Percentiles rank a stretch among this genome's conserved stretches.
Conservation (phyloP, 2,888 invertebrate genomes). For the Drosophila atripex region DNA sequence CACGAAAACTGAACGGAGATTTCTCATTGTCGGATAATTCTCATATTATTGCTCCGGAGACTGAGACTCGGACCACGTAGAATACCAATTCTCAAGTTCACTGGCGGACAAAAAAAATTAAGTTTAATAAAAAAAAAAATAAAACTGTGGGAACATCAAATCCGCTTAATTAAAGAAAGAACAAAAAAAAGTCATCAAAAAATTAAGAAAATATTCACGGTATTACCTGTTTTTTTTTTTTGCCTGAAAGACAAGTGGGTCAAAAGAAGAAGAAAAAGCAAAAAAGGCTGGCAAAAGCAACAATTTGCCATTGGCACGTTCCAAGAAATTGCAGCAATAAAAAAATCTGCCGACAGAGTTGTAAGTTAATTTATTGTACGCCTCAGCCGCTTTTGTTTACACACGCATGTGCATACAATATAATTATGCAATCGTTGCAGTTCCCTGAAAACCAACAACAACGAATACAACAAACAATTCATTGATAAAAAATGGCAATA, state of each 20-base stretch:
- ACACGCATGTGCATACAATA: conserved; percentile 15
- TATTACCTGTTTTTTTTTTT: neutral
- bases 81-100: conserved; percentile 69
- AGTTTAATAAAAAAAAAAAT: conserved; percentile 1
- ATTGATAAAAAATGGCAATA: conserved; percentile 42
- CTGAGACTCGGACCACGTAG: conserved; percentile 61
- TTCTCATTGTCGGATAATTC: conserved; percentile 60
- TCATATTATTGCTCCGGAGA: conserved; percentile 38
- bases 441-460: conserved; percentile 25
- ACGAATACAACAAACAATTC: conserved; percentile 22
- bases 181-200: conserved; percentile 1
- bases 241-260: conserved; percentile 17
- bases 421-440: conserved; percentile 42
- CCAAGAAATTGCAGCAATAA: conserved; percentile 31
- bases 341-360: conserved; percentile 32
- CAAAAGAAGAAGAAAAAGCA: conserved; percentile 5
- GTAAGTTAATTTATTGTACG: conserved; percentile 25
- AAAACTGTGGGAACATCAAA: conserved; percentile 16
- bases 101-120: conserved; percentile 10
- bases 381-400: conserved; percentile 18
- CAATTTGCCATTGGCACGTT: conserved; percentile 21
- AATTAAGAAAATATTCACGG: conserved; percentile 4
- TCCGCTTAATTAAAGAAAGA: neutral
- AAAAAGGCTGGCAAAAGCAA: neutral
- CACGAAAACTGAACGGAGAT: conserved; percentile 61